Base-by-base conservation (phyloP, 2,797 vertebrate species). In the Parambassis ranga region DNA sequence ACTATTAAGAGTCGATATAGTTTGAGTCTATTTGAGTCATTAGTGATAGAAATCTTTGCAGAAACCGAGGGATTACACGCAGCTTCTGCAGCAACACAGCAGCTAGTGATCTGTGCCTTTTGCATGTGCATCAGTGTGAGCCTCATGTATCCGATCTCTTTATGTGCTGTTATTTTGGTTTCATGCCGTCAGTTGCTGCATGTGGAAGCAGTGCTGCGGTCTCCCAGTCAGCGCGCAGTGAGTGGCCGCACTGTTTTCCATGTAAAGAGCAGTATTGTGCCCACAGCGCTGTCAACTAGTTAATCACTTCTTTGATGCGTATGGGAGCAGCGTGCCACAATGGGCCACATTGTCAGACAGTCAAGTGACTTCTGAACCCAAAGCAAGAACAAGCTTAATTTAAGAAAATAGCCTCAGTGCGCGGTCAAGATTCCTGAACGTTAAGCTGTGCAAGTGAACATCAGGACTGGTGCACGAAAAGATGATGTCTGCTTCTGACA, bases 221-320 rank as follows among this genome's bases (percentile, higher is more conserved):
- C 60, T 63, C 79, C 70, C 81, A 81, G 80, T 84, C 68, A 62
- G 71, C 47, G 14, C 60, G 53, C 83, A 74, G 60, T 91, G 87
- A 90, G 87, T 87, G 86, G 83, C 70, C 73, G 77, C 84, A 87
- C 89, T 92, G 91, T 90, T 81, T 73, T 52, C 80, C 75, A 61
- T 44, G 80, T 91, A 82, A 93, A 93, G 86, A 91, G 91, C 87
- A 89, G 87, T 85, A 92, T 93, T 93, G 91, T 93, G 82, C 82
- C 65, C 70, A 1, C 62, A 72, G 87, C 82, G 83, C 85, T 86
- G 91, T 90, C 90, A 90, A 92, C 90, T 90, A 87, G 89, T 93
- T 91, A 92, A 92, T 91, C 89, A 89, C 88, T 66, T 87, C 91
- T 92, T 91, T 92, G 91, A 94, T 93, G 89, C 90, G 65, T 84